These are phyloP conservation scores for Morelia viridis DNA, from an alignment of 2,797 vertebrate genomes.

Conservation along the genomic window DNA sequence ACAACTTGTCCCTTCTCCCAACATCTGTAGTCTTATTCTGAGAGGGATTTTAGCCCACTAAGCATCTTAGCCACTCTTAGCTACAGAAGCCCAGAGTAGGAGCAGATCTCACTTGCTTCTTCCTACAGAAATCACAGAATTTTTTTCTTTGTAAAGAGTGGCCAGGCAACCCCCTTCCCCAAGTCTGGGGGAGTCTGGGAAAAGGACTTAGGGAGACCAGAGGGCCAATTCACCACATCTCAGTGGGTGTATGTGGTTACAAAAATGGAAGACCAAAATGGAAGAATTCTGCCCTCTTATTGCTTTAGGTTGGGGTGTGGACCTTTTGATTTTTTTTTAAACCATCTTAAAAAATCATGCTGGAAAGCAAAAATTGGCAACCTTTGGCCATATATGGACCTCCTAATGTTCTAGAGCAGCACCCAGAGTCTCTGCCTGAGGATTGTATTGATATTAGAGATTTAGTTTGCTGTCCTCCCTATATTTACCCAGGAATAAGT, in stretches of 20 bases:
- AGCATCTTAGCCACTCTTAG: neutral
- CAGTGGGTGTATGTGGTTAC: neutral
- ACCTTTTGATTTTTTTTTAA: neutral
- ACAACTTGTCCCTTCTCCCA: neutral
- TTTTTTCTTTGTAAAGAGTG: neutral
- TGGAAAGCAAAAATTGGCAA: neutral
- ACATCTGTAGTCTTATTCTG: neutral
- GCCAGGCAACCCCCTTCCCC: neutral
- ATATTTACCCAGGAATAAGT: neutral
- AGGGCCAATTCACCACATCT: neutral
- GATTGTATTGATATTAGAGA: neutral
- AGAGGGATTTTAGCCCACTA: neutral
- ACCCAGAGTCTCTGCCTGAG: neutral
- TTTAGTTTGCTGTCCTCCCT: neutral
- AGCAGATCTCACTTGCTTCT: neutral
- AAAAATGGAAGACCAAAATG: neutral
- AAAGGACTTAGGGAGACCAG: too few species aligned
- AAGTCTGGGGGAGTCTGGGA: neutral
- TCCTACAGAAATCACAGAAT: neutral
- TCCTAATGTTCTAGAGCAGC: neutral
- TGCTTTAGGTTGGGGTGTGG: neutral
- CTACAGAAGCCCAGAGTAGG: neutral
- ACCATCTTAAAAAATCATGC: neutral
- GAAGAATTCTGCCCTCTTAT: neutral
- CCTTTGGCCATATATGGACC: neutral